phyloP scores from a whole-genome alignment of 2,888 invertebrate species.

The Drosophila anomalata region DNA sequence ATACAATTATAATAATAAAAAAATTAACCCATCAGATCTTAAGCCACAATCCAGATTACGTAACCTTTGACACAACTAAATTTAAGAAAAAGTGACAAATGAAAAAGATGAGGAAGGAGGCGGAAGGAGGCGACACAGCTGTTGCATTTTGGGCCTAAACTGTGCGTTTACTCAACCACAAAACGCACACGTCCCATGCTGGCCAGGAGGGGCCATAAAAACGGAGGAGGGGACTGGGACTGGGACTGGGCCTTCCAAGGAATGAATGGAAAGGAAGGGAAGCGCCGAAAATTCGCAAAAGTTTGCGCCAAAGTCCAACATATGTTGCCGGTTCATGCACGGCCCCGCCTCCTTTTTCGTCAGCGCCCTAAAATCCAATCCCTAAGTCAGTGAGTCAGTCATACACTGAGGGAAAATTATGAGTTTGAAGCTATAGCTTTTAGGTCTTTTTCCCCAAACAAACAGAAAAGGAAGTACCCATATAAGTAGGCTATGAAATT shows the following conservation, averaged over 20 bases:
- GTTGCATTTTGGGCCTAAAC: conserved; percentile 71
- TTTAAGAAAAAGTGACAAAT: conserved; percentile 6
- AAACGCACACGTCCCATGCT: conserved; percentile 70
- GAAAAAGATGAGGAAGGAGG: background rate
- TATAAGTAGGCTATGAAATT: no score
- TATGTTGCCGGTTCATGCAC: conserved; percentile 74
- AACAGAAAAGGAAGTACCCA: no score
- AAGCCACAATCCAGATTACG: background rate
- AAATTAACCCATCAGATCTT: no score
- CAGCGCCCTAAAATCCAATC: conserved; percentile 2
- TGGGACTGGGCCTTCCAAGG: background rate
- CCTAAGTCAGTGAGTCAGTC: conserved; percentile 39
- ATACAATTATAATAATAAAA: no score
- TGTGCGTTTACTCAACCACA: conserved; percentile 72
- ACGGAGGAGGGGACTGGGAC: background rate
- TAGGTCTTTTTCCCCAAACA: no score
- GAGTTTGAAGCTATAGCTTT: background rate
- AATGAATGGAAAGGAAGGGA: conserved; percentile 19
- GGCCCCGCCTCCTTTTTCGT: conserved; percentile 36
- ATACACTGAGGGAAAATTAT: background rate
- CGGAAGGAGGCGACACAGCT: conserved; percentile 57
- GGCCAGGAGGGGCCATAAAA: conserved; percentile 8
- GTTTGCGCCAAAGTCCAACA: conserved; percentile 73
- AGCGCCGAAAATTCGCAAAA: conserved; percentile 59
- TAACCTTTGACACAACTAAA: conserved; percentile 1